Evolutionary conservation across 2,888 invertebrate genomes (phyloP).

Genomic region (Leucoma salicis): DNA sequence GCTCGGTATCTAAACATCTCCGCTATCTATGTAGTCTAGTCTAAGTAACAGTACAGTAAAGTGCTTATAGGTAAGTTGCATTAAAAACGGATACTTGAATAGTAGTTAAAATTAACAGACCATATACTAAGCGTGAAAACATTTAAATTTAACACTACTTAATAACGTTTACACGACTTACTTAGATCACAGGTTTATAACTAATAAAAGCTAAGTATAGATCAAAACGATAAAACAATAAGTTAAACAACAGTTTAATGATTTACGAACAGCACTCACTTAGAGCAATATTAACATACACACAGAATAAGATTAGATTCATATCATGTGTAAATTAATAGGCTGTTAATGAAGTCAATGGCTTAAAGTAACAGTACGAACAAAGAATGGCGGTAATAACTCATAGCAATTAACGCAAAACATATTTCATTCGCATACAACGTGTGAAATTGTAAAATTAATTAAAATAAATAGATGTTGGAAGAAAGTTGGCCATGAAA

Average conservation of each 20-base stretch:
- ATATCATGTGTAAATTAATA: conserved; percentile 52
- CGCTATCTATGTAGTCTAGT: no score
- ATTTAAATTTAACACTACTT: conserved; percentile 22
- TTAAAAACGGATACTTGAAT: no score
- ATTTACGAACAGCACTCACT: conserved; percentile 36
- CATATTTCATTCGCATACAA: conserved; percentile 35
- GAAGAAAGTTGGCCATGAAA: conserved; percentile 2
- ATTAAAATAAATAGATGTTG: conserved; percentile 36
- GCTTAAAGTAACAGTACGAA: conserved; percentile 42
- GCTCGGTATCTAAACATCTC: no score
- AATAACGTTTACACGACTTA: conserved; percentile 17
- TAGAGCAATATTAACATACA: conserved; percentile 36
- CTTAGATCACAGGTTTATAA: conserved; percentile 27
- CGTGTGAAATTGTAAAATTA: conserved; percentile 40
- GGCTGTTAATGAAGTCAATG: conserved; percentile 52
- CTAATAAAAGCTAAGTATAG: conserved; percentile 21
- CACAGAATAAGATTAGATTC: conserved; percentile 44
- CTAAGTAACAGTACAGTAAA: no score
- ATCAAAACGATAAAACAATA: conserved; percentile 42
- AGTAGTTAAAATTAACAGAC: no score
- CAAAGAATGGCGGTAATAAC: conserved; percentile 40
- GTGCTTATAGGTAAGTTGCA: no score
- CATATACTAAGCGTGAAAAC: conserved; percentile 24
- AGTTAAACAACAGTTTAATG: conserved; percentile 40
- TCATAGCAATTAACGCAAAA: conserved; percentile 39